Evolutionary conservation across 1,140 invertebrate species (phyloP).

Genomic region (Littorina saxatilis): DNA sequence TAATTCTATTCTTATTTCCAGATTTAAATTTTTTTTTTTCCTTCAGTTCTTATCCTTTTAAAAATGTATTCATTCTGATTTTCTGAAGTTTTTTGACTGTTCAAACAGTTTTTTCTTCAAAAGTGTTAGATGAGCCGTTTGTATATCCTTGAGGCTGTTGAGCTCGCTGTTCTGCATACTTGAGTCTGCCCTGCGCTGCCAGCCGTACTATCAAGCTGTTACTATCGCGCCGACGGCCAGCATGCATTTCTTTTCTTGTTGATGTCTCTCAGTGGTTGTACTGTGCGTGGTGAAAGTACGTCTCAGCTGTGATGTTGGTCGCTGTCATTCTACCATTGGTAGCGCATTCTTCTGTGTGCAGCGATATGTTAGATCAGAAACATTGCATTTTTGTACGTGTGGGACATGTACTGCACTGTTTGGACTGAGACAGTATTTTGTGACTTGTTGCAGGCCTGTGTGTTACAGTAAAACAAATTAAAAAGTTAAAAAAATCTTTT

Average conservation of each 20-base stretch:
- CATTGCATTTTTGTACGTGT: no score
- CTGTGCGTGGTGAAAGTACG: slow-evolving; percentile 2
- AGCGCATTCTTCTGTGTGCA: neutral
- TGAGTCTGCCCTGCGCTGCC: slow-evolving; percentile 12
- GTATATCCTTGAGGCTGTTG: neutral
- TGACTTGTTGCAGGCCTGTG: no score
- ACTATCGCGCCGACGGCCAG: slow-evolving; percentile 27
- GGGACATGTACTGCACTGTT: neutral
- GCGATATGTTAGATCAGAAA: neutral
- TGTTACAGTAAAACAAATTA: no score
- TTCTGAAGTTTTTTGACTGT: neutral
- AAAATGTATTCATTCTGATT: neutral
- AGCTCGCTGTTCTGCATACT: neutral
- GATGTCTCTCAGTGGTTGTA: slow-evolving; percentile 12
- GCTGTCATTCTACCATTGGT: neutral
- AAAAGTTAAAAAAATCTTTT: no score
- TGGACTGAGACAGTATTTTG: neutral
- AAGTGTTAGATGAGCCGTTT: neutral
- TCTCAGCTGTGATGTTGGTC: neutral
- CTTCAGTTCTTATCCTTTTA: neutral
- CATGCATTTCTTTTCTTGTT: slow-evolving; percentile 22
- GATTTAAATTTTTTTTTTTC: slow-evolving; percentile 4
- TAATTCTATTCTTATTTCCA: neutral
- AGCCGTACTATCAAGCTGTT: no score
- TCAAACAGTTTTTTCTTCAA: neutral